Conservation (phyloP, 2,113 vertebrate genomes). For the Carassius auratus region DNA sequence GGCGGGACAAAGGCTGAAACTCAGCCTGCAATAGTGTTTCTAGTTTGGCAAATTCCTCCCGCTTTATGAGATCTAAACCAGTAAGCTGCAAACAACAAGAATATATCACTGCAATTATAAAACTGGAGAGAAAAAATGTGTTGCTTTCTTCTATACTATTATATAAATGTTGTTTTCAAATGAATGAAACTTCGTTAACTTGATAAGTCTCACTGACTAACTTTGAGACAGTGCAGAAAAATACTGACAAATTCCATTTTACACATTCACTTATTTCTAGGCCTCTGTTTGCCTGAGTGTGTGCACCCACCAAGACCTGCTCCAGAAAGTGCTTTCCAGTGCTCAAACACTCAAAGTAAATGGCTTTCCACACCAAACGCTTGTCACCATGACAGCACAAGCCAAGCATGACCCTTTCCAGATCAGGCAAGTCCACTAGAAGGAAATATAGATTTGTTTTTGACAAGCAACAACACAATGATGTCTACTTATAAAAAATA, state of each 20-base stretch:
- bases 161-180: not conserved
- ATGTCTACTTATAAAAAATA: not conserved
- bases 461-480: constrained; percentile 22
- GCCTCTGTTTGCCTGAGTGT: not conserved
- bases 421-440: constrained; percentile 74
- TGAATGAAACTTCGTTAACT: not conserved
- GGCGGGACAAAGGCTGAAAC: constrained; percentile 87
- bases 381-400: constrained; percentile 82
- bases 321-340: constrained; percentile 94
- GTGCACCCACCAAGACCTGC: constrained; percentile 84
- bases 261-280: not conserved
- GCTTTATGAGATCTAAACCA: constrained; percentile 88
- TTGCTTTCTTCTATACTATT: not conserved
- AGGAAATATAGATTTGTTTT: not conserved
- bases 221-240: not conserved
- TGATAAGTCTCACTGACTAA: not conserved
- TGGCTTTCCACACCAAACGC: constrained; percentile 82
- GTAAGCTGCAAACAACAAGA: constrained; percentile 77
- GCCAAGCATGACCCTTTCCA: constrained; percentile 77
- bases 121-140: not conserved
- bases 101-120: not conserved
- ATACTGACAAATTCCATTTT: not conserved
- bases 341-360: constrained; percentile 91
- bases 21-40: constrained; percentile 80
- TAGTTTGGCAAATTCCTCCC: constrained; percentile 84